A percentile compares a stretch with the other conserved stretches of the same genome.
Conservation (phyloP, 2,888 invertebrate genomes). For the Eretmocerus hayati region DNA sequence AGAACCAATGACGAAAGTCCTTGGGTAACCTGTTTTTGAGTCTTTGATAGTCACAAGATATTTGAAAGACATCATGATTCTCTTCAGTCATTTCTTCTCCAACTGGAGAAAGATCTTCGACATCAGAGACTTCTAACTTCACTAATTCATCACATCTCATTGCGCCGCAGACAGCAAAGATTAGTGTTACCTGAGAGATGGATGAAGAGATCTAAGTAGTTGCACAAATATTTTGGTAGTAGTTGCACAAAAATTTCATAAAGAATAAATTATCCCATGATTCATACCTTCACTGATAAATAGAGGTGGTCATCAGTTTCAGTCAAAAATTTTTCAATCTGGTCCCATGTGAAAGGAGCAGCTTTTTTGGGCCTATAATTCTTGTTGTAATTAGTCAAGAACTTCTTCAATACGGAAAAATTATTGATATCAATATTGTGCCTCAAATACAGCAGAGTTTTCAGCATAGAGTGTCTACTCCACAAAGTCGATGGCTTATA, state of each 20-base stretch:
- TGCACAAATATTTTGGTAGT: conserved; percentile 5
- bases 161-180: conserved; percentile 23
- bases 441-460: conserved; percentile 7
- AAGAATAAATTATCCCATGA: neutral
- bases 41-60: conserved; percentile 20
- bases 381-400: conserved; percentile 4
- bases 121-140: conserved; percentile 17
- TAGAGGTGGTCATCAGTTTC: conserved; percentile 15
- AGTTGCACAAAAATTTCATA: neutral
- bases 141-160: conserved; percentile 20
- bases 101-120: too few species aligned
- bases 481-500: conserved; percentile 15
- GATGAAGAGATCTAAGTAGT: conserved; percentile 8
- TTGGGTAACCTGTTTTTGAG: conserved; percentile 21
- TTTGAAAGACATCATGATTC: conserved; percentile 11
- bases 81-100: too few species aligned
- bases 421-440: conserved; percentile 11
- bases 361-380: conserved; percentile 9
- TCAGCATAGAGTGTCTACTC: conserved; percentile 18
- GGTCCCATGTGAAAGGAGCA: neutral
- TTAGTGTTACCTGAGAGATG: conserved; percentile 21
- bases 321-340: neutral
- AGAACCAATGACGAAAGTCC: conserved; percentile 20
- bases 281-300: conserved; percentile 21
- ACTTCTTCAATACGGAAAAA: conserved; percentile 5